Evolutionary conservation across 2,888 invertebrate genomes (phyloP), one percentile per base, ranked within the genome.

Genomic region (Homarus gammarus): DNA sequence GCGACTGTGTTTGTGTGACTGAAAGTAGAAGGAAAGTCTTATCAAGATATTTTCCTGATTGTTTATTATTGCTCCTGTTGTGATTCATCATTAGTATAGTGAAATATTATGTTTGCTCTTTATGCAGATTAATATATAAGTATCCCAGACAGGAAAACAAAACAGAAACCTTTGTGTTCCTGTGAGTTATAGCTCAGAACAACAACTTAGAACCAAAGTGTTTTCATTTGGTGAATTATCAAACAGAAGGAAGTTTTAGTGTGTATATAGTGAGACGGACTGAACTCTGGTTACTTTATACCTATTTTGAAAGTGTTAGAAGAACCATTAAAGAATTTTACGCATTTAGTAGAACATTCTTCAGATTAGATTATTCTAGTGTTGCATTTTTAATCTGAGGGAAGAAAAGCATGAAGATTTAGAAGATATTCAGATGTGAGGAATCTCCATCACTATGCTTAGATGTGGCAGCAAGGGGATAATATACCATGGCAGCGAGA

Each of bases 151-250:
- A 18, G 5, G 44, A 44, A 15, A 75, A 22, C n/a, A 27, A 27
- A 27, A 12, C 3, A 5, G 44, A 10, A 44, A 15, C 31, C 44
- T 2, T 36, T 44, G 15, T 44, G 18, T 40, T n/a, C n/a, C 40
- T 75, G 44, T 75, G 75, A 15, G 15, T 40, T 5, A 40, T 27
- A 68, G 3, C 31, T 27, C 27, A 64, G 27, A 75, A 18, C 40
- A 44, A 75, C 31, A 75, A 75, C 44, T 75, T 75, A 2, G n/a
- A 38, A 75, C 36, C 40, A 75, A 75, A 75, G 22, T n/a, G 64
- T 18, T 8, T 18, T 64, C 3, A 2, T 44, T 44, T 44, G 12
- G 44, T 64, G 5, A 8, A 64, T n/a, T 27, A 22, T 27, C 64
- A 27, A 8, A 22, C 12, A 56, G 27, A 64, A 64, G n/a, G 61